A percentile compares a stretch with the other conserved stretches of the same genome.
Evolutionary conservation across 2,888 invertebrate species (phyloP).

Genomic region (Tipula unca): DNA sequence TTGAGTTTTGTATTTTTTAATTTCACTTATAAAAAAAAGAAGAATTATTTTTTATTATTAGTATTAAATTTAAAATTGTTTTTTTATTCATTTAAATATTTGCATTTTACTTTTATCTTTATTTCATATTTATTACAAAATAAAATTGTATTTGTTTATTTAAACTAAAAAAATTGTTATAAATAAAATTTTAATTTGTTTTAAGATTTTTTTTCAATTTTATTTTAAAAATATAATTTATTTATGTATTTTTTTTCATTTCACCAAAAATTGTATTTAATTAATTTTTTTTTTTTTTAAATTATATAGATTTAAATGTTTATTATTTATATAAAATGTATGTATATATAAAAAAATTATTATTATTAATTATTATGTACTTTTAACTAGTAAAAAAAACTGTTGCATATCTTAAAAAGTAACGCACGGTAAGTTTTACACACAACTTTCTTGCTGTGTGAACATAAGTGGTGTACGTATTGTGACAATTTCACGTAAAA

Average conservation of each 20-base stretch:
- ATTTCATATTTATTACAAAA: neutral
- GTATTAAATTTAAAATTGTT: neutral
- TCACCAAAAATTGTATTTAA: neutral
- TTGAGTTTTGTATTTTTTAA: neutral
- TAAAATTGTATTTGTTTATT: neutral
- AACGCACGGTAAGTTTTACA: constrained; percentile 40
- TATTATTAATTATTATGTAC: constrained; percentile 9
- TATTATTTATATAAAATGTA: constrained; percentile 1
- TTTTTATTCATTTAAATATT: neutral
- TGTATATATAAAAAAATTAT: neutral
- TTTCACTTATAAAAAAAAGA: neutral
- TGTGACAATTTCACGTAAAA: constrained; percentile 54
- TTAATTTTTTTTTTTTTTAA: neutral
- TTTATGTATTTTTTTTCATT: neutral
- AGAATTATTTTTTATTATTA: neutral
- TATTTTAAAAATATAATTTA: constrained; percentile 17
- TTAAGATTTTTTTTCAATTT: neutral
- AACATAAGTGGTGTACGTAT: constrained; percentile 59
- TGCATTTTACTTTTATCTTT: neutral
- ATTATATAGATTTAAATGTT: neutral
- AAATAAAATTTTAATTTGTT: neutral
- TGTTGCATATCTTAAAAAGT: neutral
- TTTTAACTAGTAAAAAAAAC: constrained; percentile 1
- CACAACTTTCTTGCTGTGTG: constrained; percentile 59
- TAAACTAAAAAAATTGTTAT: neutral